These are phyloP conservation scores for Apus apus DNA, from an alignment of 2,113 vertebrate species.

Conservation along the genomic window DNA sequence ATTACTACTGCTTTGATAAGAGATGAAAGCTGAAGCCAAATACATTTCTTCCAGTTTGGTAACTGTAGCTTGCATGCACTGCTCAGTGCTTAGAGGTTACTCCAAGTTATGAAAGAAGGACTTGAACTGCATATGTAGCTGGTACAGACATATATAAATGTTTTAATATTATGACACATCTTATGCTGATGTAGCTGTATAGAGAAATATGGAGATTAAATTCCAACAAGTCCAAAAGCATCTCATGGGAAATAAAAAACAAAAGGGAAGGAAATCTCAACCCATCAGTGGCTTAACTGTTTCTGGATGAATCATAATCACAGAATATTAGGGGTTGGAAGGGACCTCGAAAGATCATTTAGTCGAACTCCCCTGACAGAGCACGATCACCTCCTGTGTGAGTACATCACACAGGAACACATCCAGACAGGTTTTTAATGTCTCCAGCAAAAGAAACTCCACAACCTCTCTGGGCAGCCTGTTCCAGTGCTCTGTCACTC, in stretches of 20 bases:
- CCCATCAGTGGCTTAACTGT: neutral
- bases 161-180: neutral
- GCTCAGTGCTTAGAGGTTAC: neutral
- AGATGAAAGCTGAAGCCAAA: conserved; percentile 18
- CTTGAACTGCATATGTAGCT: neutral
- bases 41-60: neutral
- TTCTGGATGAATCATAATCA: neutral
- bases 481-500: too few relatives aligned
- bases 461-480: too few relatives aligned
- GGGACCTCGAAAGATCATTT: too few relatives aligned
- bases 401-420: too few relatives aligned
- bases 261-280: neutral
- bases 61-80: neutral
- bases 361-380: too few relatives aligned
- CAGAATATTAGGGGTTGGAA: too few relatives aligned
- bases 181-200: neutral
- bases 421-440: too few relatives aligned
- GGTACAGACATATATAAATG: neutral
- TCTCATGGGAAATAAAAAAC: neutral
- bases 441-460: too few relatives aligned
- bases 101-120: neutral
- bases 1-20: conserved; percentile 21
- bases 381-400: too few relatives aligned
- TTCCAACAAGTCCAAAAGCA: neutral
- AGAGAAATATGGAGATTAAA: neutral